Evolutionary conservation across 2,888 invertebrate genomes (phyloP).

Genomic region (Sarcophaga caerulescens): DNA sequence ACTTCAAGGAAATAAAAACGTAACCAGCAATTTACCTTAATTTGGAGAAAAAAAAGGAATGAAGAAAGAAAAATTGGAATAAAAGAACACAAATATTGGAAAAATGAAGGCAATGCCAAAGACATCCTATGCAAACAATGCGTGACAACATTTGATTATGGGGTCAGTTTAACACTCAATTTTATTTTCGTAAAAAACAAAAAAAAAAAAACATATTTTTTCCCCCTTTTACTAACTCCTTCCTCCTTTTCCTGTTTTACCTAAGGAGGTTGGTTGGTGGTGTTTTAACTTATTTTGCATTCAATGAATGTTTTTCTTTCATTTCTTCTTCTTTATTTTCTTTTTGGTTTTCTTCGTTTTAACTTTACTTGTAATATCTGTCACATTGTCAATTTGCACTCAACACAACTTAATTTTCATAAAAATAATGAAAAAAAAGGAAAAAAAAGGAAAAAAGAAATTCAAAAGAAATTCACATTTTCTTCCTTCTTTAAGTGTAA

Average conservation of each 20-base stretch:
- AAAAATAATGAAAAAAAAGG: conserved; percentile 20
- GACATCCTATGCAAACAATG: conserved; percentile 61
- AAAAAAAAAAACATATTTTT: neutral
- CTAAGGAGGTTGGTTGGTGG: neutral
- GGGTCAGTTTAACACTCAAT: conserved; percentile 61
- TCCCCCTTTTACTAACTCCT: neutral
- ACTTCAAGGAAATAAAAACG: conserved; percentile 7
- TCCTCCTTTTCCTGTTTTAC: neutral
- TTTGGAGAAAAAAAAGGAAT: conserved; percentile 10
- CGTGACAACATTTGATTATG: conserved; percentile 63
- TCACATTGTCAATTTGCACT: conserved; percentile 61
- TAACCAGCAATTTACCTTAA: conserved; percentile 58
- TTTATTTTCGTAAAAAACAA: conserved; percentile 13
- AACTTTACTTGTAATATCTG: conserved; percentile 39
- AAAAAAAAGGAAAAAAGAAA: neutral
- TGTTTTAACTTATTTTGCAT: conserved; percentile 54
- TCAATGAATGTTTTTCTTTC: conserved; percentile 36
- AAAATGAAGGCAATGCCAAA: conserved; percentile 26
- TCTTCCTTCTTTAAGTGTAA: neutral
- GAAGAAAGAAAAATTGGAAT: neutral
- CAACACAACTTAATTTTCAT: conserved; percentile 58
- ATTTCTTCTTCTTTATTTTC: neutral
- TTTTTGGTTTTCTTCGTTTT: neutral
- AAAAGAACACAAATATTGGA: conserved; percentile 16
- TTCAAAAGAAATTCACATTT: neutral